These are phyloP conservation scores for Rhegmatorhina hoffmannsi DNA, from an alignment of 2,113 vertebrate species.

Conservation along the genomic window DNA sequence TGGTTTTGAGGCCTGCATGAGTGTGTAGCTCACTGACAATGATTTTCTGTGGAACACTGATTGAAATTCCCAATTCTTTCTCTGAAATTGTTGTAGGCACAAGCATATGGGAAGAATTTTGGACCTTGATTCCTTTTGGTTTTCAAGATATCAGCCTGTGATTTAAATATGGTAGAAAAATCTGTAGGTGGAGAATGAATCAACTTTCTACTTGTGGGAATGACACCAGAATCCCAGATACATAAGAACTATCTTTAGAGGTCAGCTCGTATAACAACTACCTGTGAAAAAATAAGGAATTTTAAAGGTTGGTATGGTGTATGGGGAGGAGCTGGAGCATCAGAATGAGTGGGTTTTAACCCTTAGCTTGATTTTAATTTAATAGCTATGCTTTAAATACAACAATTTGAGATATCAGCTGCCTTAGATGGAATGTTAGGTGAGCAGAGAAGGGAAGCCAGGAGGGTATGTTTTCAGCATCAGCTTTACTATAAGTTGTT, in stretches of 20 bases:
- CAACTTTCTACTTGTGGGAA: slow-evolving; percentile 11
- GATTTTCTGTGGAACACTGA: background rate
- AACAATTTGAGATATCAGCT: slow-evolving; percentile 13
- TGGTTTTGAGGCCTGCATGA: background rate
- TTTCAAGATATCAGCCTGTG: background rate
- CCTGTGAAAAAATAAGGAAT: slow-evolving; percentile 13
- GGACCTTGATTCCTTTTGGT: background rate
- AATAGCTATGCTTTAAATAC: slow-evolving; percentile 42
- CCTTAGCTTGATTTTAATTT: slow-evolving; percentile 53
- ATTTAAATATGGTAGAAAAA: slow-evolving; percentile 1
- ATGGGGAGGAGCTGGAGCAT: slow-evolving; percentile 11
- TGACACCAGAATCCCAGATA: background rate
- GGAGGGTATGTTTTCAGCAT: background rate
- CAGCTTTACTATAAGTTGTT: background rate
- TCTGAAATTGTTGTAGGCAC: background rate
- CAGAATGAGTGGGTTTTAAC: slow-evolving; percentile 36
- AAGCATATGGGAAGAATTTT: background rate
- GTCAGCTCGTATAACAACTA: background rate
- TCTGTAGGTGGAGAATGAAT: background rate
- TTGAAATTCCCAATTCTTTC: background rate
- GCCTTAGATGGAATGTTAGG: background rate
- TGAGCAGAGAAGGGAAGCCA: background rate
- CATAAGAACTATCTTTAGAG: background rate
- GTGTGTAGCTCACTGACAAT: background rate
- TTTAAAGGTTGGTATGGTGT: background rate